phyloP scores from a whole-genome alignment of 2,888 invertebrate genomes.

The Leucania comma region DNA sequence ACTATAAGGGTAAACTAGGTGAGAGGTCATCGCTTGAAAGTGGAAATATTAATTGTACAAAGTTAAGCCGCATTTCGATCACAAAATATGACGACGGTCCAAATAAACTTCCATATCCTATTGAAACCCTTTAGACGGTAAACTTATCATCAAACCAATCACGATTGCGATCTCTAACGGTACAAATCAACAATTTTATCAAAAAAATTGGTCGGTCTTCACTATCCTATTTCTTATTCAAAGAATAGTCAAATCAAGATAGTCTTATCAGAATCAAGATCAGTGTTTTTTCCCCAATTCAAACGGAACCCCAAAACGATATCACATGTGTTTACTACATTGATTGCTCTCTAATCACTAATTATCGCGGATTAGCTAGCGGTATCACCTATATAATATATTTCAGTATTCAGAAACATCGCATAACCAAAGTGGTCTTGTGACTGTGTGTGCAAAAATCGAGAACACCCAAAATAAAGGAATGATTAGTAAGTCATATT shows the following conservation, averaged over 20 bases:
- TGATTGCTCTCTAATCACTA: constrained; percentile 13
- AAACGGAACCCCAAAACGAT: constrained; percentile 10
- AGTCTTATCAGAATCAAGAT: constrained; percentile 8
- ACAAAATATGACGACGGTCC: no score
- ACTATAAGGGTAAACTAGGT: no score
- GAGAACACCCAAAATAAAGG: not conserved
- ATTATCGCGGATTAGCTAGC: constrained; percentile 30
- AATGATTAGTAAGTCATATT: constrained; percentile 47
- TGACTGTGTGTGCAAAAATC: constrained; percentile 45
- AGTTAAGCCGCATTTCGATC: no score
- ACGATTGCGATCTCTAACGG: no score
- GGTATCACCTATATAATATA: constrained; percentile 47
- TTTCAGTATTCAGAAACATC: not conserved
- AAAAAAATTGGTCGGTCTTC: not conserved
- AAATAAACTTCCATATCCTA: no score
- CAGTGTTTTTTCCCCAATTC: constrained; percentile 1
- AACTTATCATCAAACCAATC: no score
- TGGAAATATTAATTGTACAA: no score
- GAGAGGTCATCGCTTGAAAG: no score
- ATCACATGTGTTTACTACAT: constrained; percentile 32
- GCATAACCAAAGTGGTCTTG: constrained; percentile 37
- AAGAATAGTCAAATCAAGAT: constrained; percentile 5
- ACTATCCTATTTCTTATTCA: not conserved
- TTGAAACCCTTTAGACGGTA: no score
- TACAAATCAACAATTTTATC: no score